Evolutionary conservation across 2,797 vertebrate genomes (phyloP), one percentile per base, ranked within the genome.

Genomic region (Thripadectes ignobilis): DNA sequence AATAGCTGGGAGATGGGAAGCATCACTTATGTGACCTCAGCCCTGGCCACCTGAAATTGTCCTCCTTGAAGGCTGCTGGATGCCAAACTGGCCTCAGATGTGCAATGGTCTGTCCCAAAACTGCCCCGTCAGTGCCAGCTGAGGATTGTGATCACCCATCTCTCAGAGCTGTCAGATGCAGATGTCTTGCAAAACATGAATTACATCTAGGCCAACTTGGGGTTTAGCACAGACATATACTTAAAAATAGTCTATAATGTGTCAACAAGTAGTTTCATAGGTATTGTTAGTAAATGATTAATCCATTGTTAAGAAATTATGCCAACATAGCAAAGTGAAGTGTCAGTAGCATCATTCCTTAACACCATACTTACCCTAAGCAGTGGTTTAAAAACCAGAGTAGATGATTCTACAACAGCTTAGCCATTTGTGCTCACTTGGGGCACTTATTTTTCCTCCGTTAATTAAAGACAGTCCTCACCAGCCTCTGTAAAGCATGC

Each of bases 131-230:
- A 17, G 8, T n/a, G 26, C 19, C 32, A 39, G 38, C 0, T 0
- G 19, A 24, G 7, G 3, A 7, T n/a, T 71, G 43, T 46, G 24
- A 9, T 79, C 21, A 24, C 46, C 59, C 51, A 10, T 22, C 29
- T 72, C 3, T 1, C 43, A 66, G 72, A 73, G 14, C 20, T 4
- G 0, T 14, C 29, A 68, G 27, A 58, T 72, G 26, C 20, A 55
- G 24, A 8, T 0, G 0, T 55, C 57, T 45, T 59, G 54, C 58
- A 78, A 74, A 91, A 78, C 0, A 0, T 8, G 17, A 71, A 48
- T 45, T 59, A 5, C 14, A 3, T 16, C n/a, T 41, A 71, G 52
- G 10, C 29, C 15, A 54, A 2, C 22, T 55, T 71, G 29, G 10
- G 6, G 4, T 72, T 84, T 63, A 59, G 17, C 9, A 1, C 34